These are phyloP conservation scores for Cyprinus carpio DNA, from an alignment of 2,113 vertebrate genomes.

Conservation along the genomic window DNA sequence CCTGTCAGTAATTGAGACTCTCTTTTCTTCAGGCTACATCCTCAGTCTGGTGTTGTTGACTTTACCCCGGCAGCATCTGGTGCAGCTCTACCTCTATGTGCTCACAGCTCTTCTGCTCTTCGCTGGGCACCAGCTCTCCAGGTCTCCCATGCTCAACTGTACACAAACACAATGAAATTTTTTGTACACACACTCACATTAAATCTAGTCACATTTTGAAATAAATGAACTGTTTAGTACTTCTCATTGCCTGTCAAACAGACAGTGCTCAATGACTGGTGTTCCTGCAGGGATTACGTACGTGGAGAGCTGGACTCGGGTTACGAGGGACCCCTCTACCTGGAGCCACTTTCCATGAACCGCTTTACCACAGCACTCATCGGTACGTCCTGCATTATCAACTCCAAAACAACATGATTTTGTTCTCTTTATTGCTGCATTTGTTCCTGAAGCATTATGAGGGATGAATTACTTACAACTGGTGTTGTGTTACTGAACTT, in stretches of 20 bases:
- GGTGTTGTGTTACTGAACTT: constrained; percentile 15
- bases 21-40: constrained; percentile 87
- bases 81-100: constrained; percentile 72
- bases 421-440: neutral
- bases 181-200: no score
- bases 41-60: constrained; percentile 94
- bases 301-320: constrained; percentile 93
- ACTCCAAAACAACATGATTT: neutral
- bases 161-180: neutral
- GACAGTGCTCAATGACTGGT: neutral
- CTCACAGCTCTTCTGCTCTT: constrained; percentile 90
- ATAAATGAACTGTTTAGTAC: neutral
- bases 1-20: neutral
- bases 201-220: neutral
- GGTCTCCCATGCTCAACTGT: constrained; percentile 69
- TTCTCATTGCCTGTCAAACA: no score
- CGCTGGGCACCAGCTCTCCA: constrained; percentile 96
- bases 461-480: neutral
- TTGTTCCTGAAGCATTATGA: neutral
- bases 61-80: constrained; percentile 93
- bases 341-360: constrained; percentile 96
- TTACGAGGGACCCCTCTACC: constrained; percentile 92
- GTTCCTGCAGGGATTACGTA: constrained; percentile 88
- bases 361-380: constrained; percentile 95
- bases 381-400: constrained; percentile 74